A percentile compares a stretch with the other conserved stretches of the same genome.
Conservation (phyloP, 2,797 vertebrate genomes). For the Lutjanus argentimaculatus region DNA sequence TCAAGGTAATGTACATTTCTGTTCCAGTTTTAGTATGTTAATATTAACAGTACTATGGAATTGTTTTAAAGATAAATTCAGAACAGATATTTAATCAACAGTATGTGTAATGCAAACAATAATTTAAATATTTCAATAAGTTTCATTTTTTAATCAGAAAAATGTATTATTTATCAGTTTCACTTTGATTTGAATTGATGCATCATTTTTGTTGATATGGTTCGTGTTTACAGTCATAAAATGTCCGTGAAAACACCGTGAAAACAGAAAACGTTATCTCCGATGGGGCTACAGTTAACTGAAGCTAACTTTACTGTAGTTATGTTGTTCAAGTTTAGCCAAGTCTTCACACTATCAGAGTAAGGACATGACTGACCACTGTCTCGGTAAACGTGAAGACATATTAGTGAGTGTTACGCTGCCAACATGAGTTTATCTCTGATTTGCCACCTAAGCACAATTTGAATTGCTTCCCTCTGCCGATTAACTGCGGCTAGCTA, state of each 20-base stretch:
- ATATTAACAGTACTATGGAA: not conserved
- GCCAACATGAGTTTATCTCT: slow-evolving; percentile 20
- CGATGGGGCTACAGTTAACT: not conserved
- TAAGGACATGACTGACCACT: not conserved
- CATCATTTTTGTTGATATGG: too few species aligned
- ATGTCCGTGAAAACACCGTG: not conserved
- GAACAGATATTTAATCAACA: not conserved
- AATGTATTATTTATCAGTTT: not conserved
- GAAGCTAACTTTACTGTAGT: not conserved
- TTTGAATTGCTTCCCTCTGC: slow-evolving; percentile 5
- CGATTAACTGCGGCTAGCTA: slow-evolving; percentile 18
- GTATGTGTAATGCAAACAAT: not conserved
- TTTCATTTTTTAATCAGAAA: not conserved
- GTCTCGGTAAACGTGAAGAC: not conserved
- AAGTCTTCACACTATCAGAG: not conserved
- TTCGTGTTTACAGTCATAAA: not conserved
- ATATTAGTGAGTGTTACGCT: not conserved
- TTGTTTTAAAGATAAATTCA: not conserved
- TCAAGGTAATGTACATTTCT: not conserved
- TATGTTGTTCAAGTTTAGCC: not conserved
- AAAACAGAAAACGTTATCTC: not conserved
- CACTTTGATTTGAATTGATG: not conserved
- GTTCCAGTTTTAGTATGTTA: not conserved
- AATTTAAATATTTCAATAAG: not conserved
- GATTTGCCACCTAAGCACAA: slow-evolving; percentile 11